These are phyloP conservation scores for Scolanthus callimorphus DNA, from an alignment of 92 coral and sea anemone genomes.

Conservation along the genomic window DNA sequence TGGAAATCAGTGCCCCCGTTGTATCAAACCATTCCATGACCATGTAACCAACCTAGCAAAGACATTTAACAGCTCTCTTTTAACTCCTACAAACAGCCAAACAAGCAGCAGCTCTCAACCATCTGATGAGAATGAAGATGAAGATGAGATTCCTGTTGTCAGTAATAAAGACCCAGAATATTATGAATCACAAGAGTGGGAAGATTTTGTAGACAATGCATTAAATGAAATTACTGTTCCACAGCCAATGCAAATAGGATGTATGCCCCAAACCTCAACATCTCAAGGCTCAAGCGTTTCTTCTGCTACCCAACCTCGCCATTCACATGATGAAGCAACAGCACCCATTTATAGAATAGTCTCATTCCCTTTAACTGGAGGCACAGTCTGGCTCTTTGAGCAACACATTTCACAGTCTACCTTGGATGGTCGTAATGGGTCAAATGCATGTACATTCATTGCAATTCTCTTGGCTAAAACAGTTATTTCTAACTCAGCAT, in stretches of 20 bases:
- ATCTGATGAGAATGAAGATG: not conserved
- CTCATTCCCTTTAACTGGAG: not conserved
- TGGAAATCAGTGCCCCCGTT: constrained; percentile 18
- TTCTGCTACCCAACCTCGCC: not conserved
- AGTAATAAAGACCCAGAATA: constrained; percentile 12
- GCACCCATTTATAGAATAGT: not conserved
- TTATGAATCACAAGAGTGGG: constrained; percentile 17
- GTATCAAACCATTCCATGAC: constrained; percentile 8
- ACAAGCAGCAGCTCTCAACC: not conserved
- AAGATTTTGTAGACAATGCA: not conserved
- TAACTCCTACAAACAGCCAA: constrained; percentile 7
- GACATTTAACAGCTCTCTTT: constrained; percentile 4
- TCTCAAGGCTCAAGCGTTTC: not conserved
- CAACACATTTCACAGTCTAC: constrained; percentile 6
- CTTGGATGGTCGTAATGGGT: constrained; percentile 14
- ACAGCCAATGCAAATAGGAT: constrained; percentile 14
- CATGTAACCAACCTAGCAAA: not conserved
- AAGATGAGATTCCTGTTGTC: constrained; percentile 7
- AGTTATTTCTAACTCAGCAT: not conserved
- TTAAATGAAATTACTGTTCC: constrained; percentile 3
- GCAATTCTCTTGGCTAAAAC: constrained; percentile 9
- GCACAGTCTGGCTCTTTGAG: not conserved
- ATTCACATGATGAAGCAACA: not conserved
- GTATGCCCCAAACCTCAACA: not conserved
- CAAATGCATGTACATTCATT: constrained; percentile 29